Percentiles rank a stretch among this genome's conserved stretches.
Conservation (phyloP, 2,113 vertebrate genomes). For the Pangasianodon gigas region DNA sequence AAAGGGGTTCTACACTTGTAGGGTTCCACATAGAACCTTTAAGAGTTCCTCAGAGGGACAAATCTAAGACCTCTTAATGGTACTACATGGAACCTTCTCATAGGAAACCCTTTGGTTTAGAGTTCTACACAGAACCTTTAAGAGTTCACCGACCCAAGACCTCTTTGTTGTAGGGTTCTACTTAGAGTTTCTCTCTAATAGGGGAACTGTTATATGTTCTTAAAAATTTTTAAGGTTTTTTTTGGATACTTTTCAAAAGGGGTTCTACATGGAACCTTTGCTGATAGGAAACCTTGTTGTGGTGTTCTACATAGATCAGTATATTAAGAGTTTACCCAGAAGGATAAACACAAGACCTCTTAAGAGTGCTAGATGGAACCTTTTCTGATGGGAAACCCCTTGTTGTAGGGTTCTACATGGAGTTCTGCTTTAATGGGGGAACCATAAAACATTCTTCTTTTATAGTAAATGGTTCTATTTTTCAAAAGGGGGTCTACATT, state of each 20-base stretch:
- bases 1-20: neutral
- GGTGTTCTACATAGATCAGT: neutral
- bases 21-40: neutral
- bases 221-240: neutral
- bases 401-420: neutral
- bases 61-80: neutral
- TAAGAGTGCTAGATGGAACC: neutral
- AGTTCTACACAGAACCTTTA: too few relatives aligned
- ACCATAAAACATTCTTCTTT: neutral
- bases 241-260: neutral
- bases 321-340: neutral
- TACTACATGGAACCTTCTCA: neutral
- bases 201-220: neutral
- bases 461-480: too few relatives aligned
- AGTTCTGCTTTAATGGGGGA: neutral
- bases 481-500: too few relatives aligned
- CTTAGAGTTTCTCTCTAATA: neutral
- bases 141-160: neutral
- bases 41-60: neutral
- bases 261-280: neutral
- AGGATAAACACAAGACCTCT: neutral
- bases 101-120: neutral
- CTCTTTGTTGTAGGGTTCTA: neutral
- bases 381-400: neutral
- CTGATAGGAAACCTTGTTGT: neutral